A percentile compares a stretch with the other conserved stretches of the same genome.
Evolutionary conservation across 1,140 invertebrate genomes (phyloP).

Genomic region (Leptestheria dahalacensis): DNA sequence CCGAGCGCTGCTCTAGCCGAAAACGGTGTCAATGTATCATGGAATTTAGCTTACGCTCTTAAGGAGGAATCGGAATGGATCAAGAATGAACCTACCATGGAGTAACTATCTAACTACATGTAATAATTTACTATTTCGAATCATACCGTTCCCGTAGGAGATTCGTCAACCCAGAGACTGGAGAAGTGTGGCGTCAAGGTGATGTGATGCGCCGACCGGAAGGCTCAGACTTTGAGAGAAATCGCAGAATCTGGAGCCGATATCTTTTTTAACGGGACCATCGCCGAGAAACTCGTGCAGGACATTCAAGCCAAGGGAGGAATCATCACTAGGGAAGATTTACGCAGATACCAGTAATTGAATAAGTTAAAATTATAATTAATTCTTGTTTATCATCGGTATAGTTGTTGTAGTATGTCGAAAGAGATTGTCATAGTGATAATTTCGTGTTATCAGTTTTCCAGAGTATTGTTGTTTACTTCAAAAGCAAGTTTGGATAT

Average conservation of each 20-base stretch:
- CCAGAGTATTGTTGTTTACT: too few relatives aligned
- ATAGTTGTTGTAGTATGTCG: too few relatives aligned
- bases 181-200: constrained; percentile 25
- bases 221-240: constrained; percentile 25
- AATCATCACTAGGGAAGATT: constrained; percentile 25
- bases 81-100: constrained; percentile 41
- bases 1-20: constrained; percentile 61
- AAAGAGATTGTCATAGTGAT: too few relatives aligned
- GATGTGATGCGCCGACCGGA: constrained; percentile 26
- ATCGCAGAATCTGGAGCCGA: constrained; percentile 25
- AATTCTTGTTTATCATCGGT: neutral
- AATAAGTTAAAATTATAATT: neutral
- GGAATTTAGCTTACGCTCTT: constrained; percentile 43
- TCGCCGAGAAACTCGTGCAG: constrained; percentile 26
- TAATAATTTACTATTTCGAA: too few relatives aligned
- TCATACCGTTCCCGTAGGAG: neutral
- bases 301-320: constrained; percentile 23
- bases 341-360: constrained; percentile 21
- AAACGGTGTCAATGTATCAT: constrained; percentile 52
- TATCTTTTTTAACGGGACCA: constrained; percentile 28
- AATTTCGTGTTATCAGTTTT: too few relatives aligned
- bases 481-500: too few relatives aligned
- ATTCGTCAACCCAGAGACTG: constrained; percentile 21
- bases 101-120: constrained; percentile 31
- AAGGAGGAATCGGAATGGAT: constrained; percentile 35